These are phyloP conservation scores for Hymenopus coronatus DNA, from an alignment of 2,888 invertebrate genomes.

Conservation along the genomic window DNA sequence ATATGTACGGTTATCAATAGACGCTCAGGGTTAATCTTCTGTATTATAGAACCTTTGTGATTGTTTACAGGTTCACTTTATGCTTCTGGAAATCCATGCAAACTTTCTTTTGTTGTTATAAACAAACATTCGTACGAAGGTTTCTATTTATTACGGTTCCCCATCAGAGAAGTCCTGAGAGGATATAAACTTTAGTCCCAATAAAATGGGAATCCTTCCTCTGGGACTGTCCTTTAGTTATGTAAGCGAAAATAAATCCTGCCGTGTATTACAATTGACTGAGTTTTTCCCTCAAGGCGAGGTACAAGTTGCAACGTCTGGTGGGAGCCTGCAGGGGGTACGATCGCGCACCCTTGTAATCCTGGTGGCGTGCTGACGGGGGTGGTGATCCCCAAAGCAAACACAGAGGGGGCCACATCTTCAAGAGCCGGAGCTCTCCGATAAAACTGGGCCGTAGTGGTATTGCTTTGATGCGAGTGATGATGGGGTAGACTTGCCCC, in stretches of 20 bases:
- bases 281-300: background rate
- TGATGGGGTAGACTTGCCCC: background rate
- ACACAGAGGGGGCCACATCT: slow-evolving; percentile 10
- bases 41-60: background rate
- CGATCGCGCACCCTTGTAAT: background rate
- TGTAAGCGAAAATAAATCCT: background rate
- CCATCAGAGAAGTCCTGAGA: background rate
- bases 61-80: background rate
- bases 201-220: background rate
- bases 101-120: background rate
- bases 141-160: background rate
- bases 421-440: background rate
- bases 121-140: too few species aligned
- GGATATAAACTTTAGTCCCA: background rate
- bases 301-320: background rate
- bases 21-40: background rate
- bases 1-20: too few species aligned
- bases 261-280: background rate
- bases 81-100: background rate
- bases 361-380: background rate
- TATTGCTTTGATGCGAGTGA: background rate
- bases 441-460: background rate
- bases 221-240: background rate
- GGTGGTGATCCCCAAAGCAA: slow-evolving; percentile 26
- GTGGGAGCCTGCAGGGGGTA: background rate